These are phyloP conservation scores for Pagetopsis macropterus DNA, from an alignment of 2,797 vertebrate genomes.

Conservation along the genomic window DNA sequence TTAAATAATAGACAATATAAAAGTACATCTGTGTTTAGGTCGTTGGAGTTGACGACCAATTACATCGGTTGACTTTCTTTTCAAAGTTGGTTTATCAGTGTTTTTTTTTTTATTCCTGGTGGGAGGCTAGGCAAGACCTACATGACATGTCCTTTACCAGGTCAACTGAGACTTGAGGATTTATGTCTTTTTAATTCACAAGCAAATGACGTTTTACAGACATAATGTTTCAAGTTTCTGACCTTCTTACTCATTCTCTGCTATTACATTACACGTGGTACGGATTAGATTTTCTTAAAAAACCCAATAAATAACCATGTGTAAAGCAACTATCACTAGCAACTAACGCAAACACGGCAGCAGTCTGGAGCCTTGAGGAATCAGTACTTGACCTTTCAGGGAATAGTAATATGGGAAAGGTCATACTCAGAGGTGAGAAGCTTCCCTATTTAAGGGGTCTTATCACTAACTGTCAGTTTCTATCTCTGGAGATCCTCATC, in stretches of 20 bases:
- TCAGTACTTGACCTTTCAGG: conserved; percentile 42
- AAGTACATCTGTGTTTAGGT: not conserved
- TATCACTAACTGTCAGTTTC: conserved; percentile 45
- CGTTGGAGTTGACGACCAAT: not conserved
- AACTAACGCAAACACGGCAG: conserved; percentile 17
- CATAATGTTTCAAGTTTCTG: not conserved
- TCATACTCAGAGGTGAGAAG: conserved; percentile 16
- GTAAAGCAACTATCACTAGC: not conserved
- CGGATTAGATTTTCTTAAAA: not conserved
- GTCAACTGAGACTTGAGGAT: not conserved
- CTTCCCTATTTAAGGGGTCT: conserved; percentile 31
- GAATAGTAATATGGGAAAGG: conserved; percentile 36
- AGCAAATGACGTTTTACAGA: not conserved
- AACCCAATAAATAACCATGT: not conserved
- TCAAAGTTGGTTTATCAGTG: not conserved
- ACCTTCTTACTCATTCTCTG: too few species aligned
- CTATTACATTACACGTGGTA: not conserved
- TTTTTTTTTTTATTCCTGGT: not conserved
- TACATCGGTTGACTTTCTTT: not conserved
- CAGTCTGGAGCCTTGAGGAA: conserved; percentile 23
- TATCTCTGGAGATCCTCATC: conserved; percentile 49
- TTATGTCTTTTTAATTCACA: not conserved
- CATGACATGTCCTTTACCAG: not conserved
- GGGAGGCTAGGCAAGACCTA: not conserved
- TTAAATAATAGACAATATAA: not conserved